A percentile compares a stretch with the other conserved stretches of the same genome.
These are phyloP conservation scores for Ophioderma brevispina DNA, from an alignment of 35 echinoderm and acorn worm species.

Conservation along the genomic window DNA sequence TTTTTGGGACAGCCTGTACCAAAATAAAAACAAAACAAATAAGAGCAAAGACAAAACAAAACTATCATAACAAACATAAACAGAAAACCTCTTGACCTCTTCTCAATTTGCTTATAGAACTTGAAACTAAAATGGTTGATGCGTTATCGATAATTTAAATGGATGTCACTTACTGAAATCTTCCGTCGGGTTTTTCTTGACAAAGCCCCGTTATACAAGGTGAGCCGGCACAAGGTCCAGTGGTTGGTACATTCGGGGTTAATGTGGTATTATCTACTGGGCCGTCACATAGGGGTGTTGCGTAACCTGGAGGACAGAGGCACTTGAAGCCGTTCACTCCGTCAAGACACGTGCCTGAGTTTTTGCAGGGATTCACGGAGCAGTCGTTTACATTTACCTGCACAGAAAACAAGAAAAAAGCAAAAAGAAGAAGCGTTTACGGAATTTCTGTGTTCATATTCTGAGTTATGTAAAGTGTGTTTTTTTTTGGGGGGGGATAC, in stretches of 20 bases:
- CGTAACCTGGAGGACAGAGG: slow-evolving; percentile 30
- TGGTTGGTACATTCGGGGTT: not conserved
- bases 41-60: too few relatives aligned
- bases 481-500: too few relatives aligned
- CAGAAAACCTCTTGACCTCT: not conserved
- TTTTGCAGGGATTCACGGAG: slow-evolving; percentile 31
- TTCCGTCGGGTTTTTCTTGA: not conserved
- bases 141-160: not conserved
- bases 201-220: not conserved
- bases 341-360: slow-evolving; percentile 59
- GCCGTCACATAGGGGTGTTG: not conserved
- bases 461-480: too few relatives aligned
- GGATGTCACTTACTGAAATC: not conserved
- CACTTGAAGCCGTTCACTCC: slow-evolving; percentile 46
- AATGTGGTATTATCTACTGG: not conserved
- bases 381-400: slow-evolving; percentile 65
- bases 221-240: not conserved
- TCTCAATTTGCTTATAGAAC: not conserved
- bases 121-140: not conserved
- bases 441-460: too few relatives aligned
- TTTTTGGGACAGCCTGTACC: not conserved
- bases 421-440: too few relatives aligned
- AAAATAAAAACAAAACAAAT: too few relatives aligned
- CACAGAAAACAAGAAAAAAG: too few relatives aligned
- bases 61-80: too few relatives aligned